These are phyloP conservation scores for Hyperoodon ampullatus DNA, from an alignment of 2,113 vertebrate genomes.

Conservation along the genomic window DNA sequence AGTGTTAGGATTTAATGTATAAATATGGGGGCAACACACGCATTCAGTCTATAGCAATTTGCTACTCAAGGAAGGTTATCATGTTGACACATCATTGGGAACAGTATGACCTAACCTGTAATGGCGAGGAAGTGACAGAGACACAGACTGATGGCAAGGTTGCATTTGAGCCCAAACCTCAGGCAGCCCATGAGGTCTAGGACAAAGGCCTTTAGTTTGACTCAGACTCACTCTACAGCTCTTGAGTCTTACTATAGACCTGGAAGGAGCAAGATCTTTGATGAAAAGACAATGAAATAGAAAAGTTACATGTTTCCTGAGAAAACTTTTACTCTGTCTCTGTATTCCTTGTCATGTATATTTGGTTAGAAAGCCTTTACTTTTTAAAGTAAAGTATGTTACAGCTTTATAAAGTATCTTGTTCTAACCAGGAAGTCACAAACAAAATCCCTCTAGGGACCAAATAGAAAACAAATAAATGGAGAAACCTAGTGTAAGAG, in stretches of 20 bases:
- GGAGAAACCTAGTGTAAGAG: not conserved
- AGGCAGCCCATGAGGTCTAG: not conserved
- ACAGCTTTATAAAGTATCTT: not conserved
- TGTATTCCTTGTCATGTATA: not conserved
- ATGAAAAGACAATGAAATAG: not conserved
- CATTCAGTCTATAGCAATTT: not conserved
- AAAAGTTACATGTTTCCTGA: not conserved
- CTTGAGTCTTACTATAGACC: not conserved
- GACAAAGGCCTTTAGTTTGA: not conserved
- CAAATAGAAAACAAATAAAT: constrained; percentile 28
- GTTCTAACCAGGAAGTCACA: not conserved
- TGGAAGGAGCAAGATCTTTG: not conserved
- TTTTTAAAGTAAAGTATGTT: not conserved
- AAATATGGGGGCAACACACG: not conserved
- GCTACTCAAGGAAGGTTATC: not conserved
- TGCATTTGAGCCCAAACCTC: not conserved
- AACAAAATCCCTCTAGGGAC: not conserved
- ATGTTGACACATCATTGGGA: not conserved
- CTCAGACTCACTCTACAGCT: not conserved
- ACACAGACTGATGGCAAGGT: not conserved
- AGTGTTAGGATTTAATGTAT: not conserved
- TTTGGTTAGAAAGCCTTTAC: not conserved
- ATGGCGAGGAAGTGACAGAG: not conserved
- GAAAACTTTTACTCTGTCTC: not conserved
- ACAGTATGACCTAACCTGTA: not conserved